Evolutionary conservation across 2,888 invertebrate genomes (phyloP).

Genomic region (Cacoxenus indagator): DNA sequence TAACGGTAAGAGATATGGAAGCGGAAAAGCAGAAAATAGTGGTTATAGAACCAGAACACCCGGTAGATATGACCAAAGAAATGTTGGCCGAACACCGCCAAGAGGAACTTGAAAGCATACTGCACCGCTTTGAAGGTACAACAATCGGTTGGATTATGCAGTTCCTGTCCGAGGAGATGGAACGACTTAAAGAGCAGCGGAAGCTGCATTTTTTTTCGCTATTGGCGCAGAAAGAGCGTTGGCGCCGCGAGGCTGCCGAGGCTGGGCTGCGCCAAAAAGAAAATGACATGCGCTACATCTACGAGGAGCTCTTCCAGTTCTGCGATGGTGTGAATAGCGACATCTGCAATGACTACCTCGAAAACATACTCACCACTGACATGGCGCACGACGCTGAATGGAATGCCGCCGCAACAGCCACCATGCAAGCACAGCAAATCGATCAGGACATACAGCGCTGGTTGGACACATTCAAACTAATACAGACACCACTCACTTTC

Average conservation of each 20-base stretch:
- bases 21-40: slow-evolving; percentile 24
- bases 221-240: slow-evolving; percentile 82
- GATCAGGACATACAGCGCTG: slow-evolving; percentile 71
- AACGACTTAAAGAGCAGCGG: slow-evolving; percentile 82
- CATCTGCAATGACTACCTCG: slow-evolving; percentile 76
- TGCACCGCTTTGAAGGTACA: slow-evolving; percentile 80
- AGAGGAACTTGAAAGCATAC: slow-evolving; percentile 66
- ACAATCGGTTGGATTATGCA: slow-evolving; percentile 81
- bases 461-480: slow-evolving; percentile 47
- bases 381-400: slow-evolving; percentile 74
- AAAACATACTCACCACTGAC: slow-evolving; percentile 76
- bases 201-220: slow-evolving; percentile 84
- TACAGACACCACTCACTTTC: slow-evolving; percentile 57
- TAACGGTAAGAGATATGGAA: not conserved
- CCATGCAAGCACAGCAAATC: slow-evolving; percentile 73
- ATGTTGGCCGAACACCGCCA: slow-evolving; percentile 59
- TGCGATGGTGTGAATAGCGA: slow-evolving; percentile 71
- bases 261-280: slow-evolving; percentile 84
- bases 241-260: slow-evolving; percentile 84
- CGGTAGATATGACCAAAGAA: slow-evolving; percentile 7
- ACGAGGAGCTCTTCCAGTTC: slow-evolving; percentile 86
- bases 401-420: slow-evolving; percentile 73
- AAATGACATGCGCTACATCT: slow-evolving; percentile 78
- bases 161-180: slow-evolving; percentile 83
- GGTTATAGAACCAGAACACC: not conserved